Base-by-base conservation (phyloP, 2,113 vertebrate species). In the Anolis carolinensis region DNA sequence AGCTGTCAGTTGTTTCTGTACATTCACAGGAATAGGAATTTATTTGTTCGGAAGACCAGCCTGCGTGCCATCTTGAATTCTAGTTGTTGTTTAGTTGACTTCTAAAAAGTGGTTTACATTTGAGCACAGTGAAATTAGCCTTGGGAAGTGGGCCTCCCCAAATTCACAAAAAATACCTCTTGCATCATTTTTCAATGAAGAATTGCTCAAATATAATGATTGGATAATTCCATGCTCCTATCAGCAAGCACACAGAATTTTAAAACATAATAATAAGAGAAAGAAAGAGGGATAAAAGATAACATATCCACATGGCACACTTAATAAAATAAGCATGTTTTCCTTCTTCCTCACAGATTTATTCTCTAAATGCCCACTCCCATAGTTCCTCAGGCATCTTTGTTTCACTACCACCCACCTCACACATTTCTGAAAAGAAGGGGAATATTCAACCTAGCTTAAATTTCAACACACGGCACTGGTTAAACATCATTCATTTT, bases 391-490 rank as follows among this genome's bases (percentile, higher is more conserved):
- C 18, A 39, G 21, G 20, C 34, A 10, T 20, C 62, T 63, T 63
- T 63, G 20, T 63, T 63, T 63, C 62, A 63, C 62, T 63, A 7
- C 62, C 62, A 63, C 6, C 20, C 16, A 63, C 16, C 16, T 7
- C 20, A 23, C 62, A 63, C 18, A 63, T 63, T 63, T 2, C 62
- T 23, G 62, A 20, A 63, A 25, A 63, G 18, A 25, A 63, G 62
- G 20, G 16, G 3, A 63, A 63, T 20, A 20, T 63, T 63, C 5
- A 25, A 20, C 21, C 20, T 25, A 63, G 23, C 11, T 63, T 25
- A 63, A 81, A 74, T 83, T 80, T 91, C 84, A 14, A 2, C 77
- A 81, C 77, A 81, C 88, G 11, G 25, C 85, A 52, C 27, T 72
- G 14, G 25, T 90, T 44, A 82, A 77, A 81, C 89, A 76, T 44